Percentiles rank a stretch among this genome's conserved stretches.
These are phyloP conservation scores for Plusia festucae DNA, from an alignment of 2,888 invertebrate genomes.

Conservation along the genomic window DNA sequence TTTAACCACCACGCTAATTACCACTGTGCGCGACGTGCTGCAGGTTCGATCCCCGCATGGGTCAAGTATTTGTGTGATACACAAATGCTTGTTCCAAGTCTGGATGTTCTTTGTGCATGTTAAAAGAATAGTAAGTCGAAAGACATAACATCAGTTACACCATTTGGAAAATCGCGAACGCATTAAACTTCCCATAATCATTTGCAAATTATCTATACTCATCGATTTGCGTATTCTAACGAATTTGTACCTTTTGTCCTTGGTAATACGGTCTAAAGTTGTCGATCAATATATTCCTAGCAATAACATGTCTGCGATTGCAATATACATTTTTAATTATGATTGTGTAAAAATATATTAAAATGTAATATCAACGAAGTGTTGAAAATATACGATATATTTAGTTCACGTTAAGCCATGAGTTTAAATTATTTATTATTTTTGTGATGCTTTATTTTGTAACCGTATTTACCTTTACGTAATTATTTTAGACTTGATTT, in stretches of 20 bases:
- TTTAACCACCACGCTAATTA: no score
- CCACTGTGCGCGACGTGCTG: no score
- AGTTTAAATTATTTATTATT: neutral
- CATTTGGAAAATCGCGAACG: no score
- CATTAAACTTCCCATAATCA: no score
- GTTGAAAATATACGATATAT: slow-evolving; percentile 4
- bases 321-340: slow-evolving; percentile 28
- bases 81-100: no score
- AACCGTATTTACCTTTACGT: neutral
- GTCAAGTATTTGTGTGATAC: no score
- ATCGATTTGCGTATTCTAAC: no score
- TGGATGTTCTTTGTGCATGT: no score
- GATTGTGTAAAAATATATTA: slow-evolving; percentile 31
- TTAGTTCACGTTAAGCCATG: slow-evolving; percentile 17
- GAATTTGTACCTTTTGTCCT: neutral
- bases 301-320: slow-evolving; percentile 57
- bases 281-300: slow-evolving; percentile 59
- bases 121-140: no score
- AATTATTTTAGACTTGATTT: neutral
- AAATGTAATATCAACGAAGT: slow-evolving; percentile 18
- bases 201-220: no score
- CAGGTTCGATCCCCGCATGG: no score
- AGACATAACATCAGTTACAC: no score
- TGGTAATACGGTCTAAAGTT: neutral
- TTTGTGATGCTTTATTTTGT: neutral